Percentiles rank a stretch among this genome's conserved stretches.
phyloP scores from a whole-genome alignment of 2,888 invertebrate species.

The Caradrina kadenii region DNA sequence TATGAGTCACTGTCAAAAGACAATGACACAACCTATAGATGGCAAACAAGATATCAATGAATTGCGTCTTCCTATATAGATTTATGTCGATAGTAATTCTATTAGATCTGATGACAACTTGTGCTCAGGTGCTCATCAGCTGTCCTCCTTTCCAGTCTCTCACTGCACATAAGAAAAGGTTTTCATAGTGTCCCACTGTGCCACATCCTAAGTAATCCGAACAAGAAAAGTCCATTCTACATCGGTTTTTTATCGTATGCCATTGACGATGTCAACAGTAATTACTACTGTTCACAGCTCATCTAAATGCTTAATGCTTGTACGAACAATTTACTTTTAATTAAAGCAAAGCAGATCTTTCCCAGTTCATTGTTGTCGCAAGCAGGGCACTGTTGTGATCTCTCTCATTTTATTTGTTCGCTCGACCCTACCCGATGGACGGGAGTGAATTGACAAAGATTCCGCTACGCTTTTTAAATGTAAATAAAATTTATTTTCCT shows the following conservation, averaged over 20 bases:
- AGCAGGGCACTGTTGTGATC: slow-evolving; percentile 67
- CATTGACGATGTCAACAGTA: slow-evolving; percentile 59
- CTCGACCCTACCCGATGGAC: slow-evolving; percentile 69
- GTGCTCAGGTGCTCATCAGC: slow-evolving; percentile 18
- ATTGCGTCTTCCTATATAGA: slow-evolving; percentile 10
- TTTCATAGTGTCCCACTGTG: slow-evolving; percentile 27
- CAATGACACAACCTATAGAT: slow-evolving; percentile 3
- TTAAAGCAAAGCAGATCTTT: slow-evolving; percentile 78
- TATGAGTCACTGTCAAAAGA: slow-evolving; percentile 50
- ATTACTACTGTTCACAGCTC: slow-evolving; percentile 62
- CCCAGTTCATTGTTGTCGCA: slow-evolving; percentile 74
- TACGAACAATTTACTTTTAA: slow-evolving; percentile 82
- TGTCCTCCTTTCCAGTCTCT: slow-evolving; percentile 36
- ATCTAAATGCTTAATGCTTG: slow-evolving; percentile 64
- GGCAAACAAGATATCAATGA: slow-evolving; percentile 11
- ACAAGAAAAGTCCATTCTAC: slow-evolving; percentile 31
- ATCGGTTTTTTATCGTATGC: slow-evolving; percentile 46
- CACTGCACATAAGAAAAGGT: slow-evolving; percentile 30
- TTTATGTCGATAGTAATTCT: slow-evolving; percentile 25
- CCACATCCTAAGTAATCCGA: slow-evolving; percentile 35
- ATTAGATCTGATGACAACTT: slow-evolving; percentile 14
- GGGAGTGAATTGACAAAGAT: slow-evolving; percentile 74
- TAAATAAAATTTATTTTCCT: slow-evolving; percentile 73
- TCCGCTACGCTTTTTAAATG: slow-evolving; percentile 70
- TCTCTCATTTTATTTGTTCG: slow-evolving; percentile 78